Base-by-base conservation (phyloP, 2,113 vertebrate genomes). In the Felis catus region DNA sequence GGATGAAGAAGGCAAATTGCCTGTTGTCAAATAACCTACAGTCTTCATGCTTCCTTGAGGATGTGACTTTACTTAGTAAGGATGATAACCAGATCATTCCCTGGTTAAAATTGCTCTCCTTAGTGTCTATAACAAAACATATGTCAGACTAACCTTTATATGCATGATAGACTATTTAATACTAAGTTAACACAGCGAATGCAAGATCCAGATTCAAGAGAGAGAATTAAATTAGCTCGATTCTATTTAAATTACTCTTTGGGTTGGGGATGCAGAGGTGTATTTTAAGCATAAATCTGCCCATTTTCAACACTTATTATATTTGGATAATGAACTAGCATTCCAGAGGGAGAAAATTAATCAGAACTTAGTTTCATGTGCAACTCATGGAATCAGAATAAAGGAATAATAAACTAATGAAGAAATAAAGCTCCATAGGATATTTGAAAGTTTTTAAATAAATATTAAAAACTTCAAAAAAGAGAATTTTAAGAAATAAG, bases 281-380 rank as follows among this genome's bases (percentile, higher is more conserved):
- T 74, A 39, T 81, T 92, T 94, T 95, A 82, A 89, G 48, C 73
- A 86, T 86, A 55, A 73, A 29, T 29, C 70, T 93, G 82, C 78
- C 70, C 53, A 18, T 83, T 87, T 95, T 82, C 86, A 89, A 16
- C 10, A 66, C 31, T 79, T 93, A 87, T 31, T 91, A 83, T 53
- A 74, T 79, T 95, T 98, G 84, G 21, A 33, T 93, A 91, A 93
- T 89, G 70, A 93, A 65, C 39, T 78, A 71, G 41, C n/a, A 86
- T 86, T 96, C 97, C 93, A 91, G 51, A 61, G 95, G 94, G 71
- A 83, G 53, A 97, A 96, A 86, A 88, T 94, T 73, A 89, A 88
- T 89, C 95, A 84, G 76, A 95, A 93, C 61, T 91, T 74, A 70
- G 81, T 95, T 97, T 68, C 25, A 0, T 91, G 36, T 39, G 66